phyloP scores from a whole-genome alignment of 2,888 invertebrate species.

The Chouioia cunea region DNA sequence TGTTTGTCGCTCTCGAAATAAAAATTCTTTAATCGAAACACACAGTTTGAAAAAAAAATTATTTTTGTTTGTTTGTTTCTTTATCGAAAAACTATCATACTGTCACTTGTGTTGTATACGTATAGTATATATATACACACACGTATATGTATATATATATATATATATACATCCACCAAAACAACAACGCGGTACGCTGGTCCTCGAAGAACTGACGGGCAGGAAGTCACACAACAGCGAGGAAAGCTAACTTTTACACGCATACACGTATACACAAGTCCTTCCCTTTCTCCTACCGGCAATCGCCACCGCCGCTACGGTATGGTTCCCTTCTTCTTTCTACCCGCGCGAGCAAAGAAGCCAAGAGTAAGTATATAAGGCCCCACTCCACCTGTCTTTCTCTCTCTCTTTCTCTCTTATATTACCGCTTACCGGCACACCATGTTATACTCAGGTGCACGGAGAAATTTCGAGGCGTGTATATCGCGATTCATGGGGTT shows the following conservation, averaged over 20 bases:
- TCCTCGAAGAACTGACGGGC: conserved; percentile 59
- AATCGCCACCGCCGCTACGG: too few relatives aligned
- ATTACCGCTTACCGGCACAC: conserved; percentile 26
- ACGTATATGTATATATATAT: too few relatives aligned
- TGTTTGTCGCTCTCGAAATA: not conserved
- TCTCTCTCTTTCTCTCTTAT: conserved; percentile 1
- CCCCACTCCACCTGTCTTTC: conserved; percentile 44
- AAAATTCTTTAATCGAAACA: too few relatives aligned
- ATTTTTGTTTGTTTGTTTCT: too few relatives aligned
- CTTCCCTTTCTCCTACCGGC: conserved; percentile 46
- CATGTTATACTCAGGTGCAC: conserved; percentile 6
- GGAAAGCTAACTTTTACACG: not conserved
- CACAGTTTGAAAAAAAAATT: too few relatives aligned
- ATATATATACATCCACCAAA: too few relatives aligned
- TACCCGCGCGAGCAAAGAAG: not conserved
- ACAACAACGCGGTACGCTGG: conserved; percentile 46
- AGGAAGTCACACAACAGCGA: conserved; percentile 61
- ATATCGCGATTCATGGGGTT: not conserved
- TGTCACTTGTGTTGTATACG: too few relatives aligned
- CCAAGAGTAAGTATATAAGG: too few relatives aligned
- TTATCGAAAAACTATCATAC: too few relatives aligned
- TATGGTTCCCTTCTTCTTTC: conserved; percentile 49
- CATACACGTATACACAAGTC: too few relatives aligned
- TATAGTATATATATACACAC: too few relatives aligned
- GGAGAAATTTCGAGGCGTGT: conserved; percentile 15